Conservation (phyloP, 2,113 vertebrate genomes). For the Acrocephalus arundinaceus region DNA sequence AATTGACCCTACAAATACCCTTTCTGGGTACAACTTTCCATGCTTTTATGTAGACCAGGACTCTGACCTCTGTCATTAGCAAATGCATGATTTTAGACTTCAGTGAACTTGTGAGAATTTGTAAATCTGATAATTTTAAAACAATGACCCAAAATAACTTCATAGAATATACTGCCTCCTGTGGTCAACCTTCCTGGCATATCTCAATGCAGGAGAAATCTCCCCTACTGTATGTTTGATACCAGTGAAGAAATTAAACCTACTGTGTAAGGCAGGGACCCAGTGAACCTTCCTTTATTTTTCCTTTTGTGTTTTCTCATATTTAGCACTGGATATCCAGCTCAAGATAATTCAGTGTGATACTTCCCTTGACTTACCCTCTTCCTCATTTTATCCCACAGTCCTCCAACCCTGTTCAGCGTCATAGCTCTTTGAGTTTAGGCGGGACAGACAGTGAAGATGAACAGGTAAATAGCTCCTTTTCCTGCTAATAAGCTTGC, state of each 20-base stretch:
- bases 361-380: conserved; percentile 48
- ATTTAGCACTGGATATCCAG: not conserved
- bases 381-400: conserved; percentile 58
- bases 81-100: not conserved
- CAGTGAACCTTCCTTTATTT: not conserved
- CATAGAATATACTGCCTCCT: not conserved
- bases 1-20: not conserved
- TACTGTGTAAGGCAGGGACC: not conserved
- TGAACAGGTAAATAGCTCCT: conserved; percentile 78
- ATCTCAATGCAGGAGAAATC: not conserved
- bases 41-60: not conserved
- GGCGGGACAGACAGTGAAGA: conserved; percentile 82
- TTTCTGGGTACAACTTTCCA: not conserved
- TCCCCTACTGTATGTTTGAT: not conserved
- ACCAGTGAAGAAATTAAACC: not conserved
- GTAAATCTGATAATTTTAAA: not conserved
- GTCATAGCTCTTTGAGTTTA: conserved; percentile 81
- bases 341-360: not conserved
- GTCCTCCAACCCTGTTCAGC: conserved; percentile 71
- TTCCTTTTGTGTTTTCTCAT: conserved; percentile 43
- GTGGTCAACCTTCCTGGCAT: not conserved
- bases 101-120: not conserved
- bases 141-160: not conserved
- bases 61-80: not conserved
- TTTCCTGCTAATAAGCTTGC: conserved; percentile 16